Evolutionary conservation across 2,113 vertebrate species (phyloP).

Genomic region (Oreocharis arfaki): DNA sequence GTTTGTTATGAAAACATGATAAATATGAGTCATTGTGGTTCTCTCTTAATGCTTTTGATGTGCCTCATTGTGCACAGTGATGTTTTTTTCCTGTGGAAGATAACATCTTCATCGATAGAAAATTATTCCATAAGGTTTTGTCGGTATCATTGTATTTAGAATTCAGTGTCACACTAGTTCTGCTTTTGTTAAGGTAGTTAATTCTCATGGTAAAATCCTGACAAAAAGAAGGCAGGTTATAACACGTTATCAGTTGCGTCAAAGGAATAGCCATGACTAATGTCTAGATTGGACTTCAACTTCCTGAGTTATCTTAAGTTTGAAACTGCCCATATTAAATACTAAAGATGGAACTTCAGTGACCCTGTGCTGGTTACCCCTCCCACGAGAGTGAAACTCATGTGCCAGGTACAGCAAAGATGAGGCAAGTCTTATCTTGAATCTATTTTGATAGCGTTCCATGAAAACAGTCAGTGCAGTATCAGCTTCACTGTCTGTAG

Average conservation of each 20-base stretch:
- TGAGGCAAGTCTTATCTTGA: neutral
- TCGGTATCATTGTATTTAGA: neutral
- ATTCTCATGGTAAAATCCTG: neutral
- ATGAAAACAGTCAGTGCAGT: neutral
- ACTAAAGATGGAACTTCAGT: neutral
- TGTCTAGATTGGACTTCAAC: neutral
- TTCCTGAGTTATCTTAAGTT: neutral
- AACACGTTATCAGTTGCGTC: neutral
- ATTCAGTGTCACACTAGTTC: neutral
- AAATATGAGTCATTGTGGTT: neutral
- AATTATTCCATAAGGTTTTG: accelerated
- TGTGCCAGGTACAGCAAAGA: neutral
- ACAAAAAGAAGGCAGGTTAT: neutral
- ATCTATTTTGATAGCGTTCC: neutral
- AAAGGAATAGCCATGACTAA: neutral
- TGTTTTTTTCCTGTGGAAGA: neutral
- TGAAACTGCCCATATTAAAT: neutral
- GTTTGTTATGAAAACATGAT: neutral
- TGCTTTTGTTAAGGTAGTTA: neutral
- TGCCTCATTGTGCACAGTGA: neutral
- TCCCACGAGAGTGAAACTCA: neutral
- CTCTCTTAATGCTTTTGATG: neutral
- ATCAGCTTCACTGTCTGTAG: neutral
- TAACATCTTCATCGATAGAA: neutral
- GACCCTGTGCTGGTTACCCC: neutral